Evolutionary conservation across 2,888 invertebrate species (phyloP), one percentile per base, ranked within the genome.

Genomic region (Beris morrisii): DNA sequence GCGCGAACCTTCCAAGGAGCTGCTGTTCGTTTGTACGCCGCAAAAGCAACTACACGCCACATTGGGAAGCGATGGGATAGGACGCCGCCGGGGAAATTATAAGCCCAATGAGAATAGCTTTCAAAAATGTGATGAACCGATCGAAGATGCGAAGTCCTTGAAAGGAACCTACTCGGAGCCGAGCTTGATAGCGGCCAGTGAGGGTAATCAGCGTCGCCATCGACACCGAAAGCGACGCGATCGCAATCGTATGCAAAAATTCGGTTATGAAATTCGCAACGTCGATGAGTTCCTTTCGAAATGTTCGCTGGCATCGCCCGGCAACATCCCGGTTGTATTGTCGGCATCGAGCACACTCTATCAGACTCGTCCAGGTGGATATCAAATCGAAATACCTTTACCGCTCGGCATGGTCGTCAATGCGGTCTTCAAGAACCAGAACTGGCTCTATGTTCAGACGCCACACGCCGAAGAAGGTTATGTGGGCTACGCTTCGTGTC

Each of bases 401-500:
- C 91, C 92, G 0, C 80, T 92, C 68, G 93, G 93, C 4, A 92
- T 92, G 79, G 92, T 93, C 4, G 92, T 93, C 11, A 93, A 93
- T 77, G 92, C 92, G 0, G 89, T 93, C 31, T 93, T 92, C 78
- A 92, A 92, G 78, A 92, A 91, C 74, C 88, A 91, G 73, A 87
- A 88, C 73, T 93, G 93, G 93, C 79, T 93, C 45, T 93, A 92
- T 75, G 91, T 90, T 15, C 92, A 92, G 78, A 93, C 92, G 1
- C 91, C 92, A 3, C 93, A 92, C 72, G 91, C 89, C 0, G 89
- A 91, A 72, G 92, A 92, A 77, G 93, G 93, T 0, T 93, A 92
- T 73, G 88, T 93, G 28, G 84, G 87, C 69, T 92, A 91, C 71
- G 84, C 86, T 13, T 87, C 90, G 3, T 92, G 92, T 75, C 77